Percentiles rank a stretch among this genome's conserved stretches.
These are phyloP conservation scores for Tenodera sinensis DNA, from an alignment of 2,888 invertebrate genomes.

Conservation along the genomic window DNA sequence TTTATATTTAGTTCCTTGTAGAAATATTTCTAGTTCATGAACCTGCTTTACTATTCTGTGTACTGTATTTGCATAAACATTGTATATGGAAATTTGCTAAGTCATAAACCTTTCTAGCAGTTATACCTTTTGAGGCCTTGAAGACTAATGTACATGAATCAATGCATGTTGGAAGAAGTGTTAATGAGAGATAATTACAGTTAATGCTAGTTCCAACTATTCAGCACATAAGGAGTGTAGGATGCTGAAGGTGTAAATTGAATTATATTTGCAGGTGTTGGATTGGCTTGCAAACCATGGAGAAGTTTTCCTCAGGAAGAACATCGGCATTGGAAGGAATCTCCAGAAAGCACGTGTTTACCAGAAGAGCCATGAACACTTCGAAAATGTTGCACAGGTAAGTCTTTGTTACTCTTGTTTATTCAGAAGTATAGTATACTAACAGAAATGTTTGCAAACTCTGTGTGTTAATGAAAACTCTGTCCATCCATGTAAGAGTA, in stretches of 20 bases:
- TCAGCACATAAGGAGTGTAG: neutral
- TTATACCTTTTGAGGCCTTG: neutral
- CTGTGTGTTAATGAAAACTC: too few relatives aligned
- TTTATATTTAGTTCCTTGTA: too few relatives aligned
- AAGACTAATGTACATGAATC: neutral
- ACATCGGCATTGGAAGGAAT: conserved; percentile 94
- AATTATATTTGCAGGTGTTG: conserved; percentile 61
- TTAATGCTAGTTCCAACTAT: neutral
- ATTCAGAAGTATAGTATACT: too few relatives aligned
- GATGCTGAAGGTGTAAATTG: neutral
- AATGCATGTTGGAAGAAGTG: neutral
- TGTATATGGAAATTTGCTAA: too few relatives aligned
- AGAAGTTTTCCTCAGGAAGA: conserved; percentile 93
- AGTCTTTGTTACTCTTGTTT: neutral
- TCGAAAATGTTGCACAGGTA: conserved; percentile 96
- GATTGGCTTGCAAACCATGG: conserved; percentile 98
- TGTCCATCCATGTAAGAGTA: too few relatives aligned
- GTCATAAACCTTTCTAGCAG: neutral
- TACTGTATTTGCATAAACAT: too few relatives aligned
- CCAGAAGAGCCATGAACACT: conserved; percentile 97
- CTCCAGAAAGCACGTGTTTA: conserved; percentile 92
- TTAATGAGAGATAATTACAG: neutral
- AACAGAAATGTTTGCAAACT: too few relatives aligned
- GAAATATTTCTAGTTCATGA: too few relatives aligned
- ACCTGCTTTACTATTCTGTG: too few relatives aligned